Percentiles rank a stretch among this genome's conserved stretches.
These are phyloP conservation scores for Dryadula phaetusa DNA, from an alignment of 2,888 invertebrate genomes.

Conservation along the genomic window DNA sequence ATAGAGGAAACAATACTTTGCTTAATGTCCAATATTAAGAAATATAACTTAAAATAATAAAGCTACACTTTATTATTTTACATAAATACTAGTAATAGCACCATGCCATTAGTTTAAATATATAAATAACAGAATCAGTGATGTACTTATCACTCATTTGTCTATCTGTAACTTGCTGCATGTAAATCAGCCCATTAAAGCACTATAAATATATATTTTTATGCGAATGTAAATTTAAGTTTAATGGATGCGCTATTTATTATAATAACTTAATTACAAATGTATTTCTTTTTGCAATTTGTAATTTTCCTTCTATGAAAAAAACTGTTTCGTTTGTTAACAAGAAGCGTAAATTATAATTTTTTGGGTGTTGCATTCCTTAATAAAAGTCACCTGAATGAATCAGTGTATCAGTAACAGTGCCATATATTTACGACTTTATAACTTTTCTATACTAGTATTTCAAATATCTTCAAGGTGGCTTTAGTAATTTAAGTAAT, in stretches of 20 bases:
- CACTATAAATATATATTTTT: constrained; percentile 3
- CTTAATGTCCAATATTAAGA: too few species aligned
- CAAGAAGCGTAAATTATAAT: too few species aligned
- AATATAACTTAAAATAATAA: too few species aligned
- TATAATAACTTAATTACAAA: neutral
- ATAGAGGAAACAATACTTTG: too few species aligned
- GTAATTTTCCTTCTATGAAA: too few species aligned
- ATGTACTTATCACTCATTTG: constrained; percentile 13
- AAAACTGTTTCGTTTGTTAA: too few species aligned
- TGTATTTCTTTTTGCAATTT: neutral
- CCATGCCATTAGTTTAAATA: constrained; percentile 16
- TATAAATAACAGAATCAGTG: constrained; percentile 1
- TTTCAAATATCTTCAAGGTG: neutral
- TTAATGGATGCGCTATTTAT: neutral
- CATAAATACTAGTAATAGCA: neutral
- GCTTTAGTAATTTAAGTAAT: neutral
- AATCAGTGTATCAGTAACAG: neutral
- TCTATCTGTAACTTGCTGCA: constrained; percentile 8
- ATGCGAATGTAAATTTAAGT: neutral
- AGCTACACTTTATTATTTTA: neutral
- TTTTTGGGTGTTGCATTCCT: neutral
- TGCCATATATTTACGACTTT: neutral
- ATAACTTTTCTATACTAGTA: neutral
- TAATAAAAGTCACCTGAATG: neutral
- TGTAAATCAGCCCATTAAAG: constrained; percentile 9